phyloP scores from a whole-genome alignment of 1,140 invertebrate genomes.

The Aphaenogaster rudis region DNA sequence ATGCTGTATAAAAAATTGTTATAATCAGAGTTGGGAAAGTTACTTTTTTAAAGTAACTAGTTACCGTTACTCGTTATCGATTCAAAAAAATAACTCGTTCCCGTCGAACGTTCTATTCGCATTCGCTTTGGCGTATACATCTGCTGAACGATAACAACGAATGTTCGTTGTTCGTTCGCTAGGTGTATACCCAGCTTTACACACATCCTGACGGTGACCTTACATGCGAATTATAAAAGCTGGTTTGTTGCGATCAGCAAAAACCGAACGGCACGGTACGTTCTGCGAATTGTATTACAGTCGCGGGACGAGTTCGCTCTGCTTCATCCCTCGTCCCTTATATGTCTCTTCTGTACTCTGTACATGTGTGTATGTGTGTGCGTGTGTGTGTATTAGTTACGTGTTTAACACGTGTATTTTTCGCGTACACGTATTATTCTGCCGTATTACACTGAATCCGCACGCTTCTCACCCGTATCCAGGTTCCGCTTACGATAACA shows the following conservation, averaged over 20 bases:
- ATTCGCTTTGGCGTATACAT: too few relatives aligned
- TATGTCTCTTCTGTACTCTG: slow-evolving; percentile 7
- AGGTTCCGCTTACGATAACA: slow-evolving; percentile 6
- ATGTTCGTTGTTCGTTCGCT: too few relatives aligned
- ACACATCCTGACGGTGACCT: slow-evolving; percentile 17
- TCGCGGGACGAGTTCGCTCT: slow-evolving; percentile 24
- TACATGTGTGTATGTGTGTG: not conserved
- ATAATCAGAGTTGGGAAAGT: too few relatives aligned
- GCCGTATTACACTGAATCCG: slow-evolving; percentile 59
- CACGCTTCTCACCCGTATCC: not conserved
- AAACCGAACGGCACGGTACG: slow-evolving; percentile 49
- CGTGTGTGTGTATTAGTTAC: not conserved
- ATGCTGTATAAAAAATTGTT: too few relatives aligned
- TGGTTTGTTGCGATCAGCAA: slow-evolving; percentile 54
- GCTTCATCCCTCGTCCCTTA: slow-evolving; percentile 15
- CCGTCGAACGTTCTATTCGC: too few relatives aligned
- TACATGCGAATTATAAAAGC: slow-evolving; percentile 53
- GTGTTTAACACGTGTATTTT: not conserved
- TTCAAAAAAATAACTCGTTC: too few relatives aligned
- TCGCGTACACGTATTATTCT: slow-evolving; percentile 13
- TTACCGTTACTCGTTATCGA: too few relatives aligned
- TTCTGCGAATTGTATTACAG: slow-evolving; percentile 50
- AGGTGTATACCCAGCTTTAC: too few relatives aligned
- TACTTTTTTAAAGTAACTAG: too few relatives aligned
- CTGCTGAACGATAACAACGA: too few relatives aligned